Conservation (phyloP, 2,113 vertebrate genomes). For the Cichladusa arquata region DNA sequence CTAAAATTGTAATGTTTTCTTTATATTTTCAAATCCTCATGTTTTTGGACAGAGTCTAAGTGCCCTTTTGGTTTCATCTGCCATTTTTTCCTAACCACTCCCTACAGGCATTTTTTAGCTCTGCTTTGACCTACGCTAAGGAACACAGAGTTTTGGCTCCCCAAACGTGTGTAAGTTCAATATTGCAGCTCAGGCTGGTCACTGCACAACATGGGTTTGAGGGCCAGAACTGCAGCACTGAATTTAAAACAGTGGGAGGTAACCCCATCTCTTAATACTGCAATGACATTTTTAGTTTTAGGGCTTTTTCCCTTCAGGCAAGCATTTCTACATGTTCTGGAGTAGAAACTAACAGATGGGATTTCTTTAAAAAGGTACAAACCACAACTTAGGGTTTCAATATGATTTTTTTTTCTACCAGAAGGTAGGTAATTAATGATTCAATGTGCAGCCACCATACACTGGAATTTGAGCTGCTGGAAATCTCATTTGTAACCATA, state of each 20-base stretch:
- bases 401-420: neutral
- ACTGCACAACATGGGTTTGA: neutral
- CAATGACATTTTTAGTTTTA: constrained; percentile 10
- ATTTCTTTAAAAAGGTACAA: constrained; percentile 68
- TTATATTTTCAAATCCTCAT: neutral
- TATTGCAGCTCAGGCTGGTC: neutral
- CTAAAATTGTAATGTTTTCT: neutral
- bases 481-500: constrained; percentile 72
- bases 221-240: constrained; percentile 1
- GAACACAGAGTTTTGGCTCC: neutral
- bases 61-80: neutral
- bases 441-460: constrained; percentile 57
- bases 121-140: neutral
- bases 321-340: constrained; percentile 55
- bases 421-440: constrained; percentile 72
- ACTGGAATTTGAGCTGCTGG: constrained; percentile 61
- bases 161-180: neutral
- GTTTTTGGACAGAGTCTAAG: neutral
- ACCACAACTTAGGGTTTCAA: constrained; percentile 41
- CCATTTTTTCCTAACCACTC: neutral
- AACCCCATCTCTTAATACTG: neutral
- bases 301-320: constrained; percentile 38
- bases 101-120: neutral
- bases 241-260: constrained; percentile 44
- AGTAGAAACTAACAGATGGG: constrained; percentile 69